Percentiles rank a stretch among this genome's conserved stretches.
These are phyloP conservation scores for Drosophila ochracea DNA, from an alignment of 2,888 invertebrate species.

Conservation along the genomic window DNA sequence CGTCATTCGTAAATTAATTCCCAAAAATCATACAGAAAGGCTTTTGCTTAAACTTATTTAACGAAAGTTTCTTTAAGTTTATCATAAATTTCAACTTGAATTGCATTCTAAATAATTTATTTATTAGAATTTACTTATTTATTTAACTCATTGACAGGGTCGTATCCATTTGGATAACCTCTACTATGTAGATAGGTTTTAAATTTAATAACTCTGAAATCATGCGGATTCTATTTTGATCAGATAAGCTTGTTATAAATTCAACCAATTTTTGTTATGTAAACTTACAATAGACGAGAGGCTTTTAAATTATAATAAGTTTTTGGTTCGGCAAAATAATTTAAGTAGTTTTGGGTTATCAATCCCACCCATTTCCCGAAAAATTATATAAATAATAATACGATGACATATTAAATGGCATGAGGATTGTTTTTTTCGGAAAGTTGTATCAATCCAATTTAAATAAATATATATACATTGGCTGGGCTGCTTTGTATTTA, in stretches of 20 bases:
- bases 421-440: background rate
- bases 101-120: background rate
- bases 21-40: background rate
- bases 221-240: background rate
- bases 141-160: background rate
- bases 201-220: background rate
- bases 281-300: constrained; percentile 9
- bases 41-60: background rate
- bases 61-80: background rate
- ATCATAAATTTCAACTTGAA: background rate
- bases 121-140: background rate
- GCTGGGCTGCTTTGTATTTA: background rate
- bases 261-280: background rate
- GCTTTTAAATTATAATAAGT: constrained; percentile 10
- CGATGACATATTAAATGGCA: background rate
- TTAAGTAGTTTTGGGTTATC: background rate
- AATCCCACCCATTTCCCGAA: background rate
- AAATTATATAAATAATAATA: background rate
- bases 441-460: background rate
- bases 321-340: background rate
- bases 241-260: background rate
- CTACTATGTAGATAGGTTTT: background rate
- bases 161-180: background rate
- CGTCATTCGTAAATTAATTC: background rate
- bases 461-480: background rate